These are phyloP conservation scores for Pardalotus punctatus DNA, from an alignment of 2,113 vertebrate species.

Conservation along the genomic window DNA sequence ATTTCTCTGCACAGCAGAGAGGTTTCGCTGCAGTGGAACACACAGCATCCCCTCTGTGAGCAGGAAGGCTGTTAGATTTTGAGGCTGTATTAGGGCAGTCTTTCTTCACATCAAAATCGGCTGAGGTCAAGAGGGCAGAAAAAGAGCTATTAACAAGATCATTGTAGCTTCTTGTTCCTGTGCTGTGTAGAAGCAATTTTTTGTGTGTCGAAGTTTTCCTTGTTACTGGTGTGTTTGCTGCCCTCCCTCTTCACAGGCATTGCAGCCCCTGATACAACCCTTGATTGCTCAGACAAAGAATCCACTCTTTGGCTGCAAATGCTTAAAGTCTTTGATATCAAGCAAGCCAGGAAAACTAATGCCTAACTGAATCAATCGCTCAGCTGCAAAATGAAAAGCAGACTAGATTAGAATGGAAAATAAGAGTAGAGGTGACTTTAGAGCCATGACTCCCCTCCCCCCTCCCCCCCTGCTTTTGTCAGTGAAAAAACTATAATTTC, in stretches of 20 bases:
- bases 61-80: background rate
- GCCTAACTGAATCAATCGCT: slow-evolving; percentile 26
- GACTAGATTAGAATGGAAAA: slow-evolving; percentile 51
- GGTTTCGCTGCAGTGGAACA: background rate
- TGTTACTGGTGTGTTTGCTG: background rate
- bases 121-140: background rate
- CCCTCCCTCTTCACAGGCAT: background rate
- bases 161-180: background rate
- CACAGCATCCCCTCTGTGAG: background rate
- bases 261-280: background rate
- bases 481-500: slow-evolving; percentile 29
- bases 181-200: background rate
- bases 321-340: slow-evolving; percentile 19
- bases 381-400: slow-evolving; percentile 52
- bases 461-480: background rate
- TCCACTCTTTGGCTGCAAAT: background rate
- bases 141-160: background rate
- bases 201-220: background rate
- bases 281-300: slow-evolving; percentile 31
- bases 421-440: slow-evolving; percentile 54
- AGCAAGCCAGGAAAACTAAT: slow-evolving; percentile 5
- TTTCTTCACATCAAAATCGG: background rate
- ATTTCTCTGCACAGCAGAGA: background rate
- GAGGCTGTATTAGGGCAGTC: background rate
- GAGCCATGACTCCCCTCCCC: background rate